Percentiles rank a stretch among this genome's conserved stretches.
Evolutionary conservation across 1,140 invertebrate genomes (phyloP).

Genomic region (Drosophila aff.): DNA sequence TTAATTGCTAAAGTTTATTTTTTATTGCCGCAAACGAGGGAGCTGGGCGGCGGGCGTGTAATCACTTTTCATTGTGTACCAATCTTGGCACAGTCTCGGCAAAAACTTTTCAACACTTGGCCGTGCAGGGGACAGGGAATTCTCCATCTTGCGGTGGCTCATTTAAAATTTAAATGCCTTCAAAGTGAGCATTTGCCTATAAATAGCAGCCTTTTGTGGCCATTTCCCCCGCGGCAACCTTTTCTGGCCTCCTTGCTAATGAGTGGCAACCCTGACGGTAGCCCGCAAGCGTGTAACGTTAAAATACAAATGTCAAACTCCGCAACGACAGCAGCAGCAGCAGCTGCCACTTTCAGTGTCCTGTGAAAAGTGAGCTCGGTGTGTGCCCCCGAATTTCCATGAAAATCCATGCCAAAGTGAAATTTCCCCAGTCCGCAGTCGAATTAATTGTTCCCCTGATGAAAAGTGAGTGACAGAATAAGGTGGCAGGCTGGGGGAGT

Average conservation of each 20-base stretch:
- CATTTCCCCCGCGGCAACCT: constrained; percentile 19
- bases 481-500: not conserved
- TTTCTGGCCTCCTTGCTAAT: constrained; percentile 41
- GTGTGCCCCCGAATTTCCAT: constrained; percentile 19
- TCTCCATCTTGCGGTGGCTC: constrained; percentile 41
- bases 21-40: constrained; percentile 46
- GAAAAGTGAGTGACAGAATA: not conserved
- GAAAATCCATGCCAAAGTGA: constrained; percentile 25
- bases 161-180: constrained; percentile 72
- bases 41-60: constrained; percentile 32
- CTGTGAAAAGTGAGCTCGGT: not conserved
- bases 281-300: constrained; percentile 62
- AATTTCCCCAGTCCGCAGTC: constrained; percentile 38
- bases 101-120: constrained; percentile 57
- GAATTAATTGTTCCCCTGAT: constrained; percentile 42
- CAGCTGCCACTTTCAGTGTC: constrained; percentile 23
- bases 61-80: constrained; percentile 65
- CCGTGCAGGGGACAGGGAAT: not conserved
- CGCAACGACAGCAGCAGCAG: constrained; percentile 4
- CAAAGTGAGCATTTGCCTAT: constrained; percentile 39
- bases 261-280: constrained; percentile 33
- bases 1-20: constrained; percentile 79
- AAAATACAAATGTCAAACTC: constrained; percentile 70
- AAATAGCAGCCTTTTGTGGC: constrained; percentile 31
- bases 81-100: constrained; percentile 62